Conservation (phyloP, 2,113 vertebrate genomes). For the Ranitomeya variabilis region DNA sequence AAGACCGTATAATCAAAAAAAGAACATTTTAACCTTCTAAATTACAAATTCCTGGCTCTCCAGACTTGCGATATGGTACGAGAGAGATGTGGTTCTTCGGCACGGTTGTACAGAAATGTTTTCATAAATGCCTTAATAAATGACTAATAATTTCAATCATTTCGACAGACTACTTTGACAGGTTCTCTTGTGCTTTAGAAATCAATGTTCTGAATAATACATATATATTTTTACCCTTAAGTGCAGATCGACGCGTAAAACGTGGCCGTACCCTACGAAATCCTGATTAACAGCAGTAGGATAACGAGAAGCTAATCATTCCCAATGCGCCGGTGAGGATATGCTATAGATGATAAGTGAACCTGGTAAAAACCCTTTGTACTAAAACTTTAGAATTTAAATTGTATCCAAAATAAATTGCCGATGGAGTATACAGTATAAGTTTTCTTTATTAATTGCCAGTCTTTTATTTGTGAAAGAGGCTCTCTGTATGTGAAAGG, state of each 20-base stretch:
- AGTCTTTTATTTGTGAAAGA: slow-evolving; percentile 80
- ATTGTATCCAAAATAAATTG: slow-evolving; percentile 68
- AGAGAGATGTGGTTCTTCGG: neutral
- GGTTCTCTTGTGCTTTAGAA: neutral
- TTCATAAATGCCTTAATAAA: neutral
- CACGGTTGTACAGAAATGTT: neutral
- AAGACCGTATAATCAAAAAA: slow-evolving; percentile 2
- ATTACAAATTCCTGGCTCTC: neutral
- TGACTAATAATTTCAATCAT: slow-evolving; percentile 10
- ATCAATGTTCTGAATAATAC: neutral
- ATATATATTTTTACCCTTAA: neutral
- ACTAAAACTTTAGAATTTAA: slow-evolving; percentile 41
- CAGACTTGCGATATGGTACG: neutral
- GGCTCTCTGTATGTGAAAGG: slow-evolving; percentile 78
- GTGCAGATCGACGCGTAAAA: neutral
- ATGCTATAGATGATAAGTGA: slow-evolving; percentile 4
- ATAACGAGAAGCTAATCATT: neutral
- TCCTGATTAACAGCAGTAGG: neutral
- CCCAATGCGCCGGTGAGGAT: neutral
- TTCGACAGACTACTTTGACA: neutral
- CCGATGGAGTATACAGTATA: slow-evolving; percentile 68
- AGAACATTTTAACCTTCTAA: slow-evolving; percentile 27
- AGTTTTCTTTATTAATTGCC: slow-evolving; percentile 81
- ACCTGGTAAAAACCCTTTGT: slow-evolving; percentile 11
- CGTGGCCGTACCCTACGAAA: neutral